Evolutionary conservation across 2,113 vertebrate species (phyloP).

Genomic region (Globicephala melas): DNA sequence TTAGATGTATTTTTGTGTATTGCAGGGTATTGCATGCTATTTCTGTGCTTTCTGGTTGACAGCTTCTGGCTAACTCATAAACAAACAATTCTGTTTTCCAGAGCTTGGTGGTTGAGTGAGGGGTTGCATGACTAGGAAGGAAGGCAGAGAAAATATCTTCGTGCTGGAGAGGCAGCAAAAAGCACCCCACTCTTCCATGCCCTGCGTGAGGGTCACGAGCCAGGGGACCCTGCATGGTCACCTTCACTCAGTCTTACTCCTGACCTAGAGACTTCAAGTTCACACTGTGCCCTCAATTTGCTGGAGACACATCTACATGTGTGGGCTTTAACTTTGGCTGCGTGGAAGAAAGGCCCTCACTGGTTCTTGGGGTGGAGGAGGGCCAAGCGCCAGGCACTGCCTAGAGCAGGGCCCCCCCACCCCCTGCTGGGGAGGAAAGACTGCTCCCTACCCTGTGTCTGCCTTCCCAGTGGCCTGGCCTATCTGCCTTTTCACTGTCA

Average conservation of each 20-base stretch:
- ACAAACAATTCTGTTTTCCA: slow-evolving; percentile 48
- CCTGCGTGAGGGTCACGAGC: not conserved
- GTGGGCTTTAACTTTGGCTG: not conserved
- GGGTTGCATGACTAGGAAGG: slow-evolving; percentile 11
- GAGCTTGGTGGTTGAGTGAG: slow-evolving; percentile 30
- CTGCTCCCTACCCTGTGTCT: not conserved
- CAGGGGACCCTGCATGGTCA: not conserved
- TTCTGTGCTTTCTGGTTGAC: slow-evolving; percentile 36
- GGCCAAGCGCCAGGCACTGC: not conserved
- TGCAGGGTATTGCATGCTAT: not conserved
- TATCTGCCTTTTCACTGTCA: not conserved
- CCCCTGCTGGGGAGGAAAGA: not conserved
- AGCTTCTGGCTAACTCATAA: slow-evolving; percentile 24
- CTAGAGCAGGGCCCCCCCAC: not conserved
- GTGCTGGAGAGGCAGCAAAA: not conserved
- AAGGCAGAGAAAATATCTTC: not conserved
- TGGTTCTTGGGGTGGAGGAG: not conserved
- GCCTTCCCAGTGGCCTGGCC: not conserved
- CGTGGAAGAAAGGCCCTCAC: not conserved
- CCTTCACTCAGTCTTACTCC: not conserved
- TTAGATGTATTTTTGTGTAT: not conserved
- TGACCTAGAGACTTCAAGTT: not conserved
- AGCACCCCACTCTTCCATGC: not conserved
- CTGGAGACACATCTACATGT: not conserved
- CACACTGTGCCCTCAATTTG: not conserved